Conservation (phyloP, 2,888 invertebrate species). For the Gastrophysa polygoni region DNA sequence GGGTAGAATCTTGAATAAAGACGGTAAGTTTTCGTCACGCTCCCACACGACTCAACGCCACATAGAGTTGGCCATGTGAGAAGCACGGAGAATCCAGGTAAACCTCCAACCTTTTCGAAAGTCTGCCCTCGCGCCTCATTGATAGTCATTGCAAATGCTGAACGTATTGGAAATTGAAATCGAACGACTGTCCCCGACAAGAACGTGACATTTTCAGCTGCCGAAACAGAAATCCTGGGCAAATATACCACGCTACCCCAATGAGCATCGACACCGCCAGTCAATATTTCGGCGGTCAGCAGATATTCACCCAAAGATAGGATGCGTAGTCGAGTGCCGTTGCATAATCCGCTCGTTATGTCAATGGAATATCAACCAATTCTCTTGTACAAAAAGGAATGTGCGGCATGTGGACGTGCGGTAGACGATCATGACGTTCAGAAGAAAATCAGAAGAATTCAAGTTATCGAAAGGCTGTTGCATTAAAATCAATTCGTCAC, state of each 20-base stretch:
- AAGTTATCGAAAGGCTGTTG: no score
- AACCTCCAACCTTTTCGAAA: background rate
- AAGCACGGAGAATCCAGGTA: background rate
- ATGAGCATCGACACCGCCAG: no score
- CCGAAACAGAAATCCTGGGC: no score
- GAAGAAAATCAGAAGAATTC: no score
- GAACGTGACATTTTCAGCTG: background rate
- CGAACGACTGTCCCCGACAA: background rate
- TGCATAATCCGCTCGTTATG: background rate
- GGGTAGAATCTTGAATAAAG: no score
- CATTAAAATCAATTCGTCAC: no score
- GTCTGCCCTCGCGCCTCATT: background rate
- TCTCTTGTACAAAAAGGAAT: background rate
- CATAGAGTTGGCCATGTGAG: no score
- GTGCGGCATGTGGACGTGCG: background rate
- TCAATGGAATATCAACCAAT: background rate
- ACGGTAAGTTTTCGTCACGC: no score
- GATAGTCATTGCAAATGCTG: conserved; percentile 3
- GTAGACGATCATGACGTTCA: background rate
- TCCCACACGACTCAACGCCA: no score
- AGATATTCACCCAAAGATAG: background rate
- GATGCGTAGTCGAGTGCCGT: background rate
- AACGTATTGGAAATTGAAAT: background rate
- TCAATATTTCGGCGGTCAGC: no score
- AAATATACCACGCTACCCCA: no score